Evolutionary conservation across 2,797 vertebrate species (phyloP).

Genomic region (Phataginus tricuspis): DNA sequence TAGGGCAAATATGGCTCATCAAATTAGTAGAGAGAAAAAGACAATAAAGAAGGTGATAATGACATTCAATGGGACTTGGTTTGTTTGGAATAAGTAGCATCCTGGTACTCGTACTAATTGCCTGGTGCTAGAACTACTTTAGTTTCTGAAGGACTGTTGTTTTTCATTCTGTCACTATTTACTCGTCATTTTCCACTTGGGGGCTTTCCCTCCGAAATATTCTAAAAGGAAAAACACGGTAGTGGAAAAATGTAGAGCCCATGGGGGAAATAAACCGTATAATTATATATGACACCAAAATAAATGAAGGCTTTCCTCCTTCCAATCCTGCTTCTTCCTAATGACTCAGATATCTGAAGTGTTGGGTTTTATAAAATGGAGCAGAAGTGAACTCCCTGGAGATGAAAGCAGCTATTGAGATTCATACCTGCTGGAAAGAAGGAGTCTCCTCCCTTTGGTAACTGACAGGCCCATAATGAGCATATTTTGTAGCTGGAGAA

Average conservation of each 20-base stretch:
- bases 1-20: neutral
- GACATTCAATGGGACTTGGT: neutral
- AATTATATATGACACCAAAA: conserved; percentile 69
- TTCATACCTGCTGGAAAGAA: conserved; percentile 59
- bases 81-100: conserved; percentile 38
- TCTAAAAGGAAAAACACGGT: conserved; percentile 6
- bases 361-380: conserved; percentile 72
- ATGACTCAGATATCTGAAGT: conserved; percentile 64
- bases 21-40: neutral
- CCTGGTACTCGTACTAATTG: neutral
- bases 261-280: conserved; percentile 68
- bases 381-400: conserved; percentile 56
- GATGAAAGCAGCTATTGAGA: conserved; percentile 36
- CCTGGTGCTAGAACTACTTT: neutral
- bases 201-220: conserved; percentile 64
- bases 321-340: conserved; percentile 27
- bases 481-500: conserved; percentile 67
- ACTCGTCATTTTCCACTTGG: conserved; percentile 49
- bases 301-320: conserved; percentile 72
- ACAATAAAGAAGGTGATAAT: neutral
- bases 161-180: conserved; percentile 29
- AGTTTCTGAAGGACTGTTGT: conserved; percentile 48
- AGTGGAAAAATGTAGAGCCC: conserved; percentile 40
- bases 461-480: conserved; percentile 34
- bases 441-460: conserved; percentile 32